Conservation (phyloP, 1,140 invertebrate species). For the Phymorhynchus buccinoides region DNA sequence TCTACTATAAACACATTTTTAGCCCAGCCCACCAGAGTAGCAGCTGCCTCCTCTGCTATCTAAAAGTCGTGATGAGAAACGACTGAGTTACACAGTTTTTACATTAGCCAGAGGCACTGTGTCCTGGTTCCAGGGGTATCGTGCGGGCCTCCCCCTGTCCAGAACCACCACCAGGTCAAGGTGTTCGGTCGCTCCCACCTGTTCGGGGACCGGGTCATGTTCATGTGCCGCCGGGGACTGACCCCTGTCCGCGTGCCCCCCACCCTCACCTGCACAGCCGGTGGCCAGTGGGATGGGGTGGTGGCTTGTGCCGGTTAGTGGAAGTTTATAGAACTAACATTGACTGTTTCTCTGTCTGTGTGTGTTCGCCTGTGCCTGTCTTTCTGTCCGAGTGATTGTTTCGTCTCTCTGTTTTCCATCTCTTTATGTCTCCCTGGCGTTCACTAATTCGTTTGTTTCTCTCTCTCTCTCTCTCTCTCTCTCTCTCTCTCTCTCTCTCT, state of each 20-base stretch:
- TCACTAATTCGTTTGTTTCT: no score
- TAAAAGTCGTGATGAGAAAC: no score
- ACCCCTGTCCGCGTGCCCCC: constrained; percentile 60
- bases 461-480: no score
- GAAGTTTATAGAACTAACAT: no score
- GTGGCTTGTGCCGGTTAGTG: constrained; percentile 67
- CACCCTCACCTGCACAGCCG: constrained; percentile 66
- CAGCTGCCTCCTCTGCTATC: no score
- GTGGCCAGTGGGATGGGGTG: constrained; percentile 71
- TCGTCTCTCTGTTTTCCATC: background rate
- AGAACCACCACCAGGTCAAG: constrained; percentile 61
- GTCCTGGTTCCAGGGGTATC: constrained; percentile 75
- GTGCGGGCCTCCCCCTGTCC: constrained; percentile 68
- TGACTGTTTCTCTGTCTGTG: background rate
- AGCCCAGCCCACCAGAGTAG: no score
- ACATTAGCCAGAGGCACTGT: no score
- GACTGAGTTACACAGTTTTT: no score
- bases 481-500: no score
- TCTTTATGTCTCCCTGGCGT: constrained; percentile 17
- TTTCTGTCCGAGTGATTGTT: constrained; percentile 33
- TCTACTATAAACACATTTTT: no score
- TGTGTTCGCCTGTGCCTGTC: constrained; percentile 24
- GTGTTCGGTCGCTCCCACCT: constrained; percentile 75
- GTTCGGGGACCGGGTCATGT: constrained; percentile 74
- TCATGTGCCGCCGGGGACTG: constrained; percentile 73